Conservation (phyloP, 2,888 invertebrate species). For the Taphrorychus bicolor region DNA sequence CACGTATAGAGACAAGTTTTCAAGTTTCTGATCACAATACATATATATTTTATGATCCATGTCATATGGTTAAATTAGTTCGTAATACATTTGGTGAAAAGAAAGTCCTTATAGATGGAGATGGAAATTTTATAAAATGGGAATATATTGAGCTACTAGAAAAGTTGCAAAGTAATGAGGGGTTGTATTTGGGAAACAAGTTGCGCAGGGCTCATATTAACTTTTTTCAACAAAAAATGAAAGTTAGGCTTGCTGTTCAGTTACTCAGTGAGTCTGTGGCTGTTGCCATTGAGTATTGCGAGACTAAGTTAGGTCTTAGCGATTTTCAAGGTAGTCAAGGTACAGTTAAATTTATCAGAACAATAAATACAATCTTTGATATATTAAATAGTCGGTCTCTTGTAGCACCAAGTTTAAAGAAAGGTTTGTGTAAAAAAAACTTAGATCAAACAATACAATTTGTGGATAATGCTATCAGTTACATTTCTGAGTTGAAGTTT, state of each 20-base stretch:
- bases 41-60: conserved; percentile 15
- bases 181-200: conserved; percentile 22
- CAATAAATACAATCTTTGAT: conserved; percentile 35
- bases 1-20: background rate
- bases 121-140: conserved; percentile 22
- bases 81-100: conserved; percentile 24
- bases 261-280: conserved; percentile 25
- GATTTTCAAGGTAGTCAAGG: conserved; percentile 32
- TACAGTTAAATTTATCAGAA: conserved; percentile 34
- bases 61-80: conserved; percentile 24
- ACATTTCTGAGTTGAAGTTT: conserved; percentile 27
- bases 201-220: conserved; percentile 8
- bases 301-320: conserved; percentile 22
- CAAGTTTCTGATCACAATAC: background rate
- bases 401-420: conserved; percentile 25
- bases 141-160: conserved; percentile 27
- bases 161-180: conserved; percentile 12
- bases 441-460: conserved; percentile 18
- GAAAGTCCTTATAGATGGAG: conserved; percentile 15
- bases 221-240: conserved; percentile 30
- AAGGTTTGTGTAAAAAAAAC: conserved; percentile 24
- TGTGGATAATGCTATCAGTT: background rate
- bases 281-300: conserved; percentile 31
- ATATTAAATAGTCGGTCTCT: conserved; percentile 24
- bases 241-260: conserved; percentile 24